Evolutionary conservation across 2,113 vertebrate genomes (phyloP).

Genomic region (Lepus timidus): DNA sequence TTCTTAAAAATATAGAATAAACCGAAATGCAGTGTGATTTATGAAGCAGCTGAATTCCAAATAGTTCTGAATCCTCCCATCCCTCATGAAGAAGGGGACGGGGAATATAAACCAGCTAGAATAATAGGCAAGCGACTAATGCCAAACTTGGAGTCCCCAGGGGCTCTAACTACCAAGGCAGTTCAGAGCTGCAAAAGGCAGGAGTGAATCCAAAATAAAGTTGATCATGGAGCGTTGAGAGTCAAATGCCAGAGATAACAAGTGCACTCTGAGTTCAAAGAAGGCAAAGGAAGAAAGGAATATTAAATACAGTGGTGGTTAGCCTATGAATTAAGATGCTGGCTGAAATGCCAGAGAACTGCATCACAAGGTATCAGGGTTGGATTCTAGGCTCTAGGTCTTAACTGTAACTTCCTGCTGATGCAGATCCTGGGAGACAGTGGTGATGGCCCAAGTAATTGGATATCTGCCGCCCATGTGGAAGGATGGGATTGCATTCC

Average conservation of each 20-base stretch:
- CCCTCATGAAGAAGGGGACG: not conserved
- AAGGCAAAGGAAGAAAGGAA: not conserved
- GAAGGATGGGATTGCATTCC: too few species aligned
- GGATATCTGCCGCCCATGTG: too few species aligned
- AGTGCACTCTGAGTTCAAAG: constrained; percentile 31
- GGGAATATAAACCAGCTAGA: not conserved
- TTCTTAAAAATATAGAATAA: constrained; percentile 64
- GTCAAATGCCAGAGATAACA: constrained; percentile 34
- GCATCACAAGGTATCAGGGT: too few species aligned
- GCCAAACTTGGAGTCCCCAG: not conserved
- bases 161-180: not conserved
- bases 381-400: too few species aligned
- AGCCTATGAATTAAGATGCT: too few species aligned
- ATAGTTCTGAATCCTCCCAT: not conserved
- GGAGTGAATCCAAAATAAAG: constrained; percentile 32
- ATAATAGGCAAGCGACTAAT: not conserved
- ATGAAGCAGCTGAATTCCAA: constrained; percentile 63
- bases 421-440: too few species aligned
- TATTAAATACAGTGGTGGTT: not conserved
- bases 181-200: constrained; percentile 12
- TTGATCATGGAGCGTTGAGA: not conserved
- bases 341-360: too few species aligned
- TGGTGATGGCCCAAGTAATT: too few species aligned
- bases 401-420: too few species aligned
- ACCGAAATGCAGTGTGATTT: constrained; percentile 67